phyloP scores from a whole-genome alignment of 2,888 invertebrate species.

The Plagodis dolabraria region DNA sequence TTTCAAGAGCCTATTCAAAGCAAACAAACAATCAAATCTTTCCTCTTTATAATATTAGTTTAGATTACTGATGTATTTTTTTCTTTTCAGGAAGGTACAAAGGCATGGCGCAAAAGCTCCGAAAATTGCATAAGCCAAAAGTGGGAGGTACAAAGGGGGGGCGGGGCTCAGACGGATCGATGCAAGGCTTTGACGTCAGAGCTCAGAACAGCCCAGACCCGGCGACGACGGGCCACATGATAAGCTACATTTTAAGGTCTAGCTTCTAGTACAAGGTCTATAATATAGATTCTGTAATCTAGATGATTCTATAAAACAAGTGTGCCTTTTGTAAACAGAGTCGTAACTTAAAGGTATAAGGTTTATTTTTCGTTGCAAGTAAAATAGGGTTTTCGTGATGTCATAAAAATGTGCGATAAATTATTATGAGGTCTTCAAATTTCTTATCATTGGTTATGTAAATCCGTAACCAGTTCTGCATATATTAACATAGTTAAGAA shows the following conservation, averaged over 20 bases:
- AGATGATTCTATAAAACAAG: no score
- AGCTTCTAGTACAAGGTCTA: background rate
- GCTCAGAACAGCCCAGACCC: conserved; percentile 43
- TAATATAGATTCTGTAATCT: no score
- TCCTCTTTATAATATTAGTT: no score
- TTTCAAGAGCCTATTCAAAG: no score
- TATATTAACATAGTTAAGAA: no score
- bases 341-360: background rate
- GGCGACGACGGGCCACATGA: conserved; percentile 20
- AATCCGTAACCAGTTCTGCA: no score
- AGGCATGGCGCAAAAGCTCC: conserved; percentile 35
- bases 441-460: no score
- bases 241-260: background rate
- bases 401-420: no score
- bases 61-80: background rate
- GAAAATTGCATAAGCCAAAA: conserved; percentile 71
- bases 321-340: no score
- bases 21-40: no score
- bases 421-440: no score
- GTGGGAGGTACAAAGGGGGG: conserved; percentile 42
- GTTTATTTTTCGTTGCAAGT: background rate
- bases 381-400: no score
- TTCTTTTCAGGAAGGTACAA: conserved; percentile 2
- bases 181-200: conserved; percentile 69
- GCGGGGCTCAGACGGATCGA: conserved; percentile 74